Evolutionary conservation across 2,797 vertebrate species (phyloP), one percentile per base, ranked within the genome.

Genomic region (Mus spretus): DNA sequence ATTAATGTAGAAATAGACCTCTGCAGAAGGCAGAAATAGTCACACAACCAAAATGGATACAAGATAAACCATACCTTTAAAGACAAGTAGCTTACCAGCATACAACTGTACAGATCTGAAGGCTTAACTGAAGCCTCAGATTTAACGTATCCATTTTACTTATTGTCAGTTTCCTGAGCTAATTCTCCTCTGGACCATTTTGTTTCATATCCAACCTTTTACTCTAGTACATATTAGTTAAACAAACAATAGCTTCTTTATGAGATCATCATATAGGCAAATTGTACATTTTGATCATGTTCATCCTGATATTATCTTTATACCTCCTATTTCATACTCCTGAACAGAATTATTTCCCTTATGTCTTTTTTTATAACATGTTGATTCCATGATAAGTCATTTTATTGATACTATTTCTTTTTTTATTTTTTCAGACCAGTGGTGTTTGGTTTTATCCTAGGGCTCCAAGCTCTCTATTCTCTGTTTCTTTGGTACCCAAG

Each of bases 101-200:
- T 2, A 44, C 8, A 12, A 34, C 17, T 91, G 57, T 24, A 87
- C 57, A 81, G 3, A n/a, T 61, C 89, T 20, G 4, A 40, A 85
- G 89, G 70, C 28, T 80, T 93, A 74, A 53, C 80, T 53, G 84
- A 80, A 82, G 34, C 2, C 11, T 85, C 81, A 19, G 93, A 85
- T 67, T 55, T 19, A 31, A 83, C 3, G 14, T 84, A 37, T 53
- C 47, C 3, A 19, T 74, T 72, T 72, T 74, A 65, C 10, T 44
- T 37, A 50, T 83, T 74, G 50, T 22, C 6, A 17, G 50, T 57
- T 63, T 88, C 70, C 15, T 81, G 34, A 89, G 55, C 8, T 57
- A 13, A 81, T 55, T 0, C 4, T 55, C 10, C 87, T 94, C 77
- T 96, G 6, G 6, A 47, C 17, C 50, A 28, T 34, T 44, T 61